phyloP scores from a whole-genome alignment of 2,888 invertebrate species.

The Thereva nobilitata region DNA sequence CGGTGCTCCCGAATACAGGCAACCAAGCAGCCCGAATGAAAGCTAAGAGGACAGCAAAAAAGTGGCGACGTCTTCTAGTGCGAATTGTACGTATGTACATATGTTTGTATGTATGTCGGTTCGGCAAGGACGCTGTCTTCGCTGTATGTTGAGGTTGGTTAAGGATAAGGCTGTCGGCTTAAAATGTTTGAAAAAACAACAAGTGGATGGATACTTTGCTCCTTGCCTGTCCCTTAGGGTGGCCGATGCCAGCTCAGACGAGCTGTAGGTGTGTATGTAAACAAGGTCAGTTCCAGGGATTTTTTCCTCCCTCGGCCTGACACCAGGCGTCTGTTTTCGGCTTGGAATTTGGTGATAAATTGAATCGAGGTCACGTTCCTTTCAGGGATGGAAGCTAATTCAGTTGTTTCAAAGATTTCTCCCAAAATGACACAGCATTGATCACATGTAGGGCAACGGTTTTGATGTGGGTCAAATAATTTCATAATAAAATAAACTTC shows the following conservation, averaged over 20 bases:
- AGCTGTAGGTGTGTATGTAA: conserved; percentile 29
- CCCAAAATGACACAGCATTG: conserved; percentile 13
- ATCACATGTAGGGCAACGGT: conserved; percentile 26
- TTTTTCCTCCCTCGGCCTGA: conserved; percentile 16
- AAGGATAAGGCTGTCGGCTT: conserved; percentile 35
- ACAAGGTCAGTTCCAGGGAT: conserved; percentile 32
- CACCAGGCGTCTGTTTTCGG: conserved; percentile 28
- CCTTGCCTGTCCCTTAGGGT: conserved; percentile 27
- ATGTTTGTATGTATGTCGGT: conserved; percentile 13
- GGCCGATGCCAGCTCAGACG: conserved; percentile 27
- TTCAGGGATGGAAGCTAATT: conserved; percentile 27
- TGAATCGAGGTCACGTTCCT: conserved; percentile 32
- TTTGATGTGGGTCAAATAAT: neutral
- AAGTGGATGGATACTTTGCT: conserved; percentile 33
- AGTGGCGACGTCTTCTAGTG: conserved; percentile 24
- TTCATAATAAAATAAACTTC: too few relatives aligned
- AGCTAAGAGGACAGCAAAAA: neutral
- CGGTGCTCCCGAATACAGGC: conserved; percentile 10
- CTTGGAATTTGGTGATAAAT: conserved; percentile 32
- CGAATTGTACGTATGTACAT: conserved; percentile 19
- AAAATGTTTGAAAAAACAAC: conserved; percentile 34
- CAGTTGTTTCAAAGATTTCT: conserved; percentile 17
- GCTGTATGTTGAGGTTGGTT: conserved; percentile 35
- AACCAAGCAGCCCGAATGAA: neutral
- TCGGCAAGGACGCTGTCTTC: conserved; percentile 31